phyloP scores from a whole-genome alignment of 2,113 vertebrate genomes.

The Ciconia maguari region DNA sequence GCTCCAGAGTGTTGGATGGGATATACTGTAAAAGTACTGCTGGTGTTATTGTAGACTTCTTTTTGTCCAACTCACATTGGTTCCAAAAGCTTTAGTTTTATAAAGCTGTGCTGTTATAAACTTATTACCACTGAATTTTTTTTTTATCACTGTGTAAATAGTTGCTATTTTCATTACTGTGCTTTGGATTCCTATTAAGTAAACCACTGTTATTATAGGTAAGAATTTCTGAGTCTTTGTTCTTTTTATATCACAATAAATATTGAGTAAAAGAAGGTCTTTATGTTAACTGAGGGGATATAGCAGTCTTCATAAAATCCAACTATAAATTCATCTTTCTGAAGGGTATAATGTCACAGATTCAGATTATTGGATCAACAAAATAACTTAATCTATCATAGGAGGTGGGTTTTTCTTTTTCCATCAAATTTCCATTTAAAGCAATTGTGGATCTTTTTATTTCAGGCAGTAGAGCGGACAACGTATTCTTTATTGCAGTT shows the following conservation, averaged over 20 bases:
- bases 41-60: not conserved
- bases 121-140: not conserved
- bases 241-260: not conserved
- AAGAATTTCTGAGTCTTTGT: not conserved
- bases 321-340: not conserved
- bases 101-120: not conserved
- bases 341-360: not conserved
- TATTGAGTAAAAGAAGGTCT: not conserved
- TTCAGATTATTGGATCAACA: not conserved
- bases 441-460: not conserved
- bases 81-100: not conserved
- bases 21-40: not conserved
- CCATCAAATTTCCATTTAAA: not conserved
- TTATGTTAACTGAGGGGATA: not conserved
- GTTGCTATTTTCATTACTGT: not conserved
- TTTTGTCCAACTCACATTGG: not conserved
- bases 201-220: not conserved
- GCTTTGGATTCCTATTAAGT: not conserved
- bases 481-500: not conserved
- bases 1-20: not conserved
- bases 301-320: not conserved
- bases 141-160: not conserved
- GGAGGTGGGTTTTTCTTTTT: not conserved
- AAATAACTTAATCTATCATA: not conserved
- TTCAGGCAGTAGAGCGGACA: not conserved